These are phyloP conservation scores for Drosophila nigricruria DNA, from an alignment of 2,888 invertebrate species.

Conservation along the genomic window DNA sequence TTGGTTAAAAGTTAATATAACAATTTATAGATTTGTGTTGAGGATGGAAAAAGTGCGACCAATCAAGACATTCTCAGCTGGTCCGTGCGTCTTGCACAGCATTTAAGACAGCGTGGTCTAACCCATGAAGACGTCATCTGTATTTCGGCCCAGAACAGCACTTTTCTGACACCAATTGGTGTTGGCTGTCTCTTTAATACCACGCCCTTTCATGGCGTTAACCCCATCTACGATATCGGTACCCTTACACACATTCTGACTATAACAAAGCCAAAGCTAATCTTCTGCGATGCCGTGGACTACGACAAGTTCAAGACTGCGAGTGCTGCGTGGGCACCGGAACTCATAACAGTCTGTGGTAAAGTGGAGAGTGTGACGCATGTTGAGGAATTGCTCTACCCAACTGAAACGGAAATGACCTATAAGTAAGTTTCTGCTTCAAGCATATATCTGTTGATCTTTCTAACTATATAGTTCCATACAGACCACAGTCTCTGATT, in stretches of 20 bases:
- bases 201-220: constrained; percentile 61
- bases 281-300: constrained; percentile 59
- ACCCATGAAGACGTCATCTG: constrained; percentile 63
- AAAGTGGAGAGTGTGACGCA: constrained; percentile 32
- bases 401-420: constrained; percentile 33
- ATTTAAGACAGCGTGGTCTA: constrained; percentile 43
- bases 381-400: constrained; percentile 31
- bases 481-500: constrained; percentile 27
- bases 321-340: constrained; percentile 37
- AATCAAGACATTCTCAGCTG: constrained; percentile 24
- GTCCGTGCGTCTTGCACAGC: constrained; percentile 54
- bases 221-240: constrained; percentile 45
- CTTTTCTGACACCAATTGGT: constrained; percentile 55
- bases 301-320: constrained; percentile 42
- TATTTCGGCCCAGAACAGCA: constrained; percentile 56
- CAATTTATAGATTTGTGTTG: constrained; percentile 16
- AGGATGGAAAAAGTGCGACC: constrained; percentile 20
- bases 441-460: background rate
- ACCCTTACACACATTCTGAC: constrained; percentile 40
- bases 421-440: constrained; percentile 25
- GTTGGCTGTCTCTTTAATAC: constrained; percentile 31
- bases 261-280: constrained; percentile 55
- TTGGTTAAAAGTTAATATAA: background rate
- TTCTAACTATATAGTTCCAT: background rate
- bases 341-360: constrained; percentile 26